Base-by-base conservation (phyloP, 2,113 vertebrate genomes). In the Zapornia atra region DNA sequence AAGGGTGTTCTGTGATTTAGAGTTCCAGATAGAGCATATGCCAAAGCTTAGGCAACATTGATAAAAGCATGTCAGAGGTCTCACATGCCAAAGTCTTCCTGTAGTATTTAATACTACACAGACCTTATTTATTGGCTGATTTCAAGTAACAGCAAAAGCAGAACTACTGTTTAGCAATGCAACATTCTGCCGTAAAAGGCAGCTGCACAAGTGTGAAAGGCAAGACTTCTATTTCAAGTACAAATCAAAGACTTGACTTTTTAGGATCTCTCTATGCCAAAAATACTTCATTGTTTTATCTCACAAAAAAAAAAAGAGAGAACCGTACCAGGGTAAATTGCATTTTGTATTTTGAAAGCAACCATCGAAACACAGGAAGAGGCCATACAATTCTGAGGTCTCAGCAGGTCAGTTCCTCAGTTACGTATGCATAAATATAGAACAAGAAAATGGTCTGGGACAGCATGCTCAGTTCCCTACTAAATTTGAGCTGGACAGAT, bases 51-150 rank as follows among this genome's bases (percentile, higher is more conserved):
- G 75, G 90, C 64, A 92, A 84, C 26, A 56, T 2, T 51, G 88
- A 86, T 85, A 82, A 72, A 61, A 76, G 68, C 66, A 88, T 94
- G 82, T 82, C 61, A 8, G 71, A 94, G 53, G 66, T 89, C 66
- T 40, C 16, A 51, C 9, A 6, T 60, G 79, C 88, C 76, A 56
- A 78, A 86, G 78, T 59, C 90, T 66, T 92, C 87, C 91, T 78
- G 44, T 68, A 96, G 92, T 60, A 90, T 82, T 87, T 95, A 61
- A 72, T 71, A 73, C 91, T 95, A 57, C 38, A n/a, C 24, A 5
- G 68, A 89, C 60, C 95, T 96, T 96, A 96, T 96, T 97, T 97
- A 96, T 96, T 97, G 96, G 97, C 94, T 77, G 78, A 95, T 92
- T 95, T 76, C 93, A 94, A 94, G 94, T 92, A 94, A 97, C 44